Base-by-base conservation (phyloP, 2,888 invertebrate species). In the Clostera curtula region DNA sequence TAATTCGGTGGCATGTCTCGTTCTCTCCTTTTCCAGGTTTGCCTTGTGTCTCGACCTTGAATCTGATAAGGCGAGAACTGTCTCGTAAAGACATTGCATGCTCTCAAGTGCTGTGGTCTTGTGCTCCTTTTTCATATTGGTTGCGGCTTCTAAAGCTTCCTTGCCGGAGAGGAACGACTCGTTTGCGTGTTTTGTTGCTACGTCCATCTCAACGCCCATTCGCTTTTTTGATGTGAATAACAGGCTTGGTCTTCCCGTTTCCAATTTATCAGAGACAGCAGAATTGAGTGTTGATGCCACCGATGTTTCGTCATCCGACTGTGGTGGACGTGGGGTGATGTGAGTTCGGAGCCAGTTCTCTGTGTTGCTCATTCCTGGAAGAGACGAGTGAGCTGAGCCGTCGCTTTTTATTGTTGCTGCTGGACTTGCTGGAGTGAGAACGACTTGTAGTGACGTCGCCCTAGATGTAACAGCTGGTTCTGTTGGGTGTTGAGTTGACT, bases 91-190 rank as follows among this genome's bases (percentile, higher is more conserved):
- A 0, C 19, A 22, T 11, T 46, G 44, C 3, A 48, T 20, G 8
- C 33, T 19, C 1, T 43, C 36, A 0, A 29, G 19, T 1, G 36
- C 41, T 1, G 12, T 30, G 1, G 12, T 8, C 10, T 46, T 44
- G 19, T 25, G 21, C 12, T 49, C 44, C 13, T 30, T 22, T 14
- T 42, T 47, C 37, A 49, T 42, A 5, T 46, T 47, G 0, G 40
- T 34, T 1, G 45, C 39, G 0, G 4, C 4, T 21, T 47, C 49
- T 0, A 46, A 26, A 0, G 42, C 40, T 1, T 25, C 20, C 25
- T 43, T 45, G 1, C 29, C 47, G 5, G 25, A 22, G 2, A 22
- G 41, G 1, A 43, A 20, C 1, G 29, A 4, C 2, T 30, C 31
- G 19, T 41, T 45, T 0, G 45, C 47, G 0, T 19, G 10, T n/a